A percentile compares a stretch with the other conserved stretches of the same genome.
These are phyloP conservation scores for Nasonia vitripennis DNA, from an alignment of 1,140 invertebrate genomes.

Conservation along the genomic window DNA sequence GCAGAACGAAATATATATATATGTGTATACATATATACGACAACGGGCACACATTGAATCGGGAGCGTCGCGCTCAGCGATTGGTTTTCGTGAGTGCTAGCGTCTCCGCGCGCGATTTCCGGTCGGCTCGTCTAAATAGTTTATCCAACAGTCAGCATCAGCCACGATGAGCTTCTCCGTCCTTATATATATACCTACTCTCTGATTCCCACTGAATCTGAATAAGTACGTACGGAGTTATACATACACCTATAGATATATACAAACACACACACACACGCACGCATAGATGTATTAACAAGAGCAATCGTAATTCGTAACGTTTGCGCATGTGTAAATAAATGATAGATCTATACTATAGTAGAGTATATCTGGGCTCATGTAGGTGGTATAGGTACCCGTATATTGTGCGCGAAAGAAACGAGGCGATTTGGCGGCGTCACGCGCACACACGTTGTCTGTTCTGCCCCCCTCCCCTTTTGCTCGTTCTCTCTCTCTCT, in stretches of 20 bases:
- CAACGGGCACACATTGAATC: not conserved
- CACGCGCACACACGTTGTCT: constrained; percentile 21
- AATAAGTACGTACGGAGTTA: not conserved
- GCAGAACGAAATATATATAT: too few relatives aligned
- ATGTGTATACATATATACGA: too few relatives aligned
- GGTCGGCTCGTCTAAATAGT: constrained; percentile 54
- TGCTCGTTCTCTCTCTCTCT: not conserved
- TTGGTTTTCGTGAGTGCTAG: constrained; percentile 29
- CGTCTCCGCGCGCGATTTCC: constrained; percentile 59
- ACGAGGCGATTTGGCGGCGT: constrained; percentile 20
- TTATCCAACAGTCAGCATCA: not conserved
- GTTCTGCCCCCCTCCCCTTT: not conserved
- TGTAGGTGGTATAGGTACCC: not conserved
- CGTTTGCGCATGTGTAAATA: not conserved
- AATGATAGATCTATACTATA: not conserved
- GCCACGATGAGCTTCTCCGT: not conserved
- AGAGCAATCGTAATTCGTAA: not conserved
- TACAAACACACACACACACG: not conserved
- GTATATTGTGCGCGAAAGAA: not conserved
- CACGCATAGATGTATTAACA: not conserved
- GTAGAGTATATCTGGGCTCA: not conserved
- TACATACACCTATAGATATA: not conserved
- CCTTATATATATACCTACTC: not conserved
- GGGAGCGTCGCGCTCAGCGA: not conserved
- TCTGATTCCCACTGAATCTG: not conserved